Base-by-base conservation (phyloP, 2,888 invertebrate species). In the Brachyopa scutellaris region DNA sequence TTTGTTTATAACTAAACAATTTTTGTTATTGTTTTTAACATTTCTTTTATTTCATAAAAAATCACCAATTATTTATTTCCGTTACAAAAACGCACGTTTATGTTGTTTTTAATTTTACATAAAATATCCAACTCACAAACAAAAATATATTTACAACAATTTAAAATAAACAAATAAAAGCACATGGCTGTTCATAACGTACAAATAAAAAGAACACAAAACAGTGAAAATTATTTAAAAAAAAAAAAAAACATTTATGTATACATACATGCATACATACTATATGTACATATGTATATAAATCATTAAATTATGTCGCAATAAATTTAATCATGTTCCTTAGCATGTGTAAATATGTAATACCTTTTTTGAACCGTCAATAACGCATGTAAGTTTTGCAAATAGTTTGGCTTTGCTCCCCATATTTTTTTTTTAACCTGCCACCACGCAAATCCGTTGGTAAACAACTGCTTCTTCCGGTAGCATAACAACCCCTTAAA, bases 61-160 rank as follows among this genome's bases (percentile, higher is more conserved):
- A 85, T 85, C 85, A 85, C 85, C 84, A 85, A 85, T 85, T 85
- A 79, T 84, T 70, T 84, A 78, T 70, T 69, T 74, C 69, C 80
- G 64, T 76, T 64, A 55, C 55, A 82, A 59, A 66, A 70, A 70
- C 42, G 82, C 82, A 82, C 70, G 82, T 82, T 70, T 77, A 77
- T 82, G 77, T 82, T 69, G 47, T 77, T 77, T 72, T 59, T 78
- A 76, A 67, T 72, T 79, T 55, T 36, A 70, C 8, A 40, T 9
- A 57, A 26, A 53, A 53, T 21, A 64, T 38, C 21, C 26, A 77
- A 77, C 51, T 40, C 33, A 77, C 55, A 61, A 29, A 72, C 33
- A 51, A 33, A 36, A 47, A 49, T 66, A 33, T 47, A 47, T 64
- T n/a, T 6, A 6, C 26, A 6, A 57, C 33, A 29, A 21, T 53